A percentile compares a stretch with the other conserved stretches of the same genome.
Evolutionary conservation across 2,113 vertebrate genomes (phyloP).

Genomic region (Heptranchias perlo): DNA sequence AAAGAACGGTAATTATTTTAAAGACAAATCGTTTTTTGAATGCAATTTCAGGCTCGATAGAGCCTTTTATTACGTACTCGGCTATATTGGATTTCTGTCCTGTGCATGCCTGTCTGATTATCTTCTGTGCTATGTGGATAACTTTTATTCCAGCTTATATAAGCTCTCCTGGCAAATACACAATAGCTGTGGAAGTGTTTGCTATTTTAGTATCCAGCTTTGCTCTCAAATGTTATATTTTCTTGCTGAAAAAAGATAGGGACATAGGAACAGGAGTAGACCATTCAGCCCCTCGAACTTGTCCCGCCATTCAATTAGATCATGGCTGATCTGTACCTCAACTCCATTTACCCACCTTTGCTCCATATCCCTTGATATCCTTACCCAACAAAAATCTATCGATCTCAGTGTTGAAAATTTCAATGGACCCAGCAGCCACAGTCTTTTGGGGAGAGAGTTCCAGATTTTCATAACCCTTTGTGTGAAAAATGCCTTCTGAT

Average conservation of each 20-base stretch:
- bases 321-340: not conserved
- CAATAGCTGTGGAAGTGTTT: not conserved
- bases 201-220: not conserved
- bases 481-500: too few relatives aligned
- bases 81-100: not conserved
- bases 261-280: not conserved
- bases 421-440: too few relatives aligned
- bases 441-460: too few relatives aligned
- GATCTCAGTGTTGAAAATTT: not conserved
- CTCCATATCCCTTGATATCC: not conserved
- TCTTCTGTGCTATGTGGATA: not conserved
- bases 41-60: not conserved
- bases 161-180: not conserved
- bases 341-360: not conserved
- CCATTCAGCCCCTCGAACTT: not conserved
- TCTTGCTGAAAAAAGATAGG: not conserved
- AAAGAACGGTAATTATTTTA: not conserved
- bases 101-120: not conserved
- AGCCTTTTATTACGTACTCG: not conserved
- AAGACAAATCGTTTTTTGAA: not conserved
- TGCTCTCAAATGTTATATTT: not conserved
- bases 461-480: too few relatives aligned
- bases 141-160: not conserved
- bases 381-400: not conserved
- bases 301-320: not conserved